Evolutionary conservation across 2,113 vertebrate species (phyloP), one percentile per base, ranked within the genome.

Genomic region (Onychostoma macrolepis): DNA sequence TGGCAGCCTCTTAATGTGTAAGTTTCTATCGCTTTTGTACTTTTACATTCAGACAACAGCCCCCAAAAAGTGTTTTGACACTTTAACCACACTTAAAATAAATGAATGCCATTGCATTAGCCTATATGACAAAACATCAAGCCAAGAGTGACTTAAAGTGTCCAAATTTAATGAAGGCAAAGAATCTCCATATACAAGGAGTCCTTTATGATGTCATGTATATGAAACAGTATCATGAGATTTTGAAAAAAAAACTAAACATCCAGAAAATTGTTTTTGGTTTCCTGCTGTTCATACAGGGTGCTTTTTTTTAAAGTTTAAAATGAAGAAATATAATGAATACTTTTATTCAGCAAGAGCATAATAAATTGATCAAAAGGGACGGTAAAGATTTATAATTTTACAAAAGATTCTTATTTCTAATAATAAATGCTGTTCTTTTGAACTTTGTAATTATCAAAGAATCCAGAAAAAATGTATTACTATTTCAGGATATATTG

Each of bases 1-100:
- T 99, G 97, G 98, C 98, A 99, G 89, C 98, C 98, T 12, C 94
- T 97, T 87, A 99, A 99, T 30, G 94, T 99, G 98, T 99, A 94
- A 99, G 98, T 99, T 38, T 65, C 24, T 58, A 61, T 21, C 13
- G 17, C 48, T 41, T 58, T 53, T 58, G 33, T 74, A n/a, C 26
- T 82, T 81, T 24, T 36, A 10, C 72, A 17, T n/a, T 9, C 1
- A 65, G 58, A 7, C 45, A 19, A 17, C 48, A 26, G 26, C 45
- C 8, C 8, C 26, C 17, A 21, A 33, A 53, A 75, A 8, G 38
- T 43, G 38, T n/a, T 43, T 41, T 43, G 71, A n/a, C 36, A 41
- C 4, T 41, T 41, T 74, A 74, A 21, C 71, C 38, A 75, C 71
- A 24, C 71, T 75, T 75, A 26, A 43, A n/a, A 75, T 38, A 17